Evolutionary conservation across 2,113 vertebrate species (phyloP).

Genomic region (Rhineura floridana): DNA sequence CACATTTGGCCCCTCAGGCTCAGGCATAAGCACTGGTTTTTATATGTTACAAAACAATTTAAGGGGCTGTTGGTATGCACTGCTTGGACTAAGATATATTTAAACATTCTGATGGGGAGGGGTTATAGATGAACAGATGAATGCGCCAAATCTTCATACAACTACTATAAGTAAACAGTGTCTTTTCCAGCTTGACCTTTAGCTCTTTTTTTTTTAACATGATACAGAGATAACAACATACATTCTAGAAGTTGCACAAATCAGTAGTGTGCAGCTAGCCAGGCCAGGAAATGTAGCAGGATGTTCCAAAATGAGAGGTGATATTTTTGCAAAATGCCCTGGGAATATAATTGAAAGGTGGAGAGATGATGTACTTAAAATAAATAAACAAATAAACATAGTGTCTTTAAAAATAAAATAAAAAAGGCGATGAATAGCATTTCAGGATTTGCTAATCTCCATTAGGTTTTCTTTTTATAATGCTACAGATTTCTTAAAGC

Average conservation of each 20-base stretch:
- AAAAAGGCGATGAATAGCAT: not conserved
- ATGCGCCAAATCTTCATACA: not conserved
- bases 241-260: not conserved
- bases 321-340: not conserved
- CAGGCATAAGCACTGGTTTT: not conserved
- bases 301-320: not conserved
- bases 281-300: too few relatives aligned
- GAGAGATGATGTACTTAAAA: too few relatives aligned
- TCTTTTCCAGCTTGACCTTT: not conserved
- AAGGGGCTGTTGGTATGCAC: not conserved
- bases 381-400: too few relatives aligned
- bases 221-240: not conserved
- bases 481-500: not conserved
- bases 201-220: not conserved
- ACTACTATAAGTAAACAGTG: not conserved
- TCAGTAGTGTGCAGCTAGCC: not conserved
- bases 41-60: not conserved
- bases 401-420: not conserved
- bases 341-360: not conserved
- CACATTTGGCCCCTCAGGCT: too few relatives aligned
- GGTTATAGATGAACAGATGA: not conserved
- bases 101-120: too few relatives aligned
- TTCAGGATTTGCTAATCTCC: not conserved
- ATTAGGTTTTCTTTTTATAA: not conserved
- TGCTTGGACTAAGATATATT: not conserved